phyloP scores from a whole-genome alignment of 2,888 invertebrate genomes.

The Tyria jacobaeae region DNA sequence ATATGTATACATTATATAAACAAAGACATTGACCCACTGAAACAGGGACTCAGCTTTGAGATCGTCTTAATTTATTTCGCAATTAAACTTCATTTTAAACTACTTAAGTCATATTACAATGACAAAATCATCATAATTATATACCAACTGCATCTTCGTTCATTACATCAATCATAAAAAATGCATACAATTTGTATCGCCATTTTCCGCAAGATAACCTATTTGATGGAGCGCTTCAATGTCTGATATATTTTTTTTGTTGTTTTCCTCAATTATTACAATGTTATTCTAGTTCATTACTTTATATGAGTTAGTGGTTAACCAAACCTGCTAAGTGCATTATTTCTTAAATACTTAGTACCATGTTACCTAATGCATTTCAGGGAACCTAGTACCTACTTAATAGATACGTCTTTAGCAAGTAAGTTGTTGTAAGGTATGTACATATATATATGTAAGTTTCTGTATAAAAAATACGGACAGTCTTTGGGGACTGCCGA shows the following conservation, averaged over 20 bases:
- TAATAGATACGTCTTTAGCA: too few species aligned
- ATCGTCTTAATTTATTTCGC: neutral
- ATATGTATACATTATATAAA: too few species aligned
- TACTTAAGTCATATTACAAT: neutral
- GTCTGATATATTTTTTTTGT: slow-evolving; percentile 24
- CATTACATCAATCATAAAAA: slow-evolving; percentile 4
- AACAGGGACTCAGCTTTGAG: neutral
- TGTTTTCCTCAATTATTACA: slow-evolving; percentile 3
- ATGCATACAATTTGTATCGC: neutral
- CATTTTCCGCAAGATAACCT: slow-evolving; percentile 33
- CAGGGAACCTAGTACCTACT: too few species aligned
- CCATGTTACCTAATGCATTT: too few species aligned
- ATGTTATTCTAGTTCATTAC: too few species aligned
- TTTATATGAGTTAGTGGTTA: too few species aligned
- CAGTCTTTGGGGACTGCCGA: too few species aligned
- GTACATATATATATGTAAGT: too few species aligned
- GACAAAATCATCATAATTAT: slow-evolving; percentile 3
- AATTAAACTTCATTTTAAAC: neutral
- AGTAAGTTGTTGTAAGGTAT: too few species aligned
- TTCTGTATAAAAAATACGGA: too few species aligned
- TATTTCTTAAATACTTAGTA: too few species aligned
- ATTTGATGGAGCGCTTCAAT: slow-evolving; percentile 26
- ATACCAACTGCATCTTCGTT: neutral
- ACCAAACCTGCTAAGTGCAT: too few species aligned
- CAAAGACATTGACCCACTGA: neutral